Evolutionary conservation across 2,888 invertebrate genomes (phyloP), one percentile per base, ranked within the genome.

Genomic region (Dynastes maya): DNA sequence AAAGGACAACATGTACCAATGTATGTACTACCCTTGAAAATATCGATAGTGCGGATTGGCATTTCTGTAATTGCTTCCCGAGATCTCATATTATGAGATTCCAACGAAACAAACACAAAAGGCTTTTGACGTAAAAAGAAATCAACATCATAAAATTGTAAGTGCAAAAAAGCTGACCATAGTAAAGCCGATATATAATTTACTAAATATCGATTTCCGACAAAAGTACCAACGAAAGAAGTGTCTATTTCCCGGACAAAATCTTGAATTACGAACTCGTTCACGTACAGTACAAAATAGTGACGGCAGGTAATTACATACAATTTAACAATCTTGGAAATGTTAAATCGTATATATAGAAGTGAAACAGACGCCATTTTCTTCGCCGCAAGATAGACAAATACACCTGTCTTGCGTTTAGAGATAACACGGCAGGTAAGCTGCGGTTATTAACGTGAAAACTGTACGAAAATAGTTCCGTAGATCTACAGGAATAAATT

Each of bases 301-400:
- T 13, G 13, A 37, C 13, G 16, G 40, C 49, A 49, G 16, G 45
- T 67, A 67, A 27, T 22, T 49, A 49, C 49, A 49, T 11, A 11
- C 45, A 49, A 8, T 32, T 49, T 45, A 22, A 49, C n/a, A 45
- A 49, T 45, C 32, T 67, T 16, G 9, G 45, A 49, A 16, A 49
- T 49, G 67, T 67, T 67, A 49, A 67, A 27, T 45, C 49, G 67
- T 29, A 63, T 29, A 32, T 37, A 22, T 51, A 53, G 9, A 72
- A 58, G 72, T 72, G 53, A 70, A 72, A 72, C 53, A 58, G 58
- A 72, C 67, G 72, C 72, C 72, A 72, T 72, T 72, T 72, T 72
- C 72, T 61, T 58, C 72, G 58, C 58, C 37, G 40, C 58, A 72
- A 72, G 40, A 72, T 58, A 72, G 72, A 58, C 58, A 72, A 72